Evolutionary conservation across 2,113 vertebrate genomes (phyloP), one percentile per base, ranked within the genome.

Genomic region (Chloropsis cyanopogon): DNA sequence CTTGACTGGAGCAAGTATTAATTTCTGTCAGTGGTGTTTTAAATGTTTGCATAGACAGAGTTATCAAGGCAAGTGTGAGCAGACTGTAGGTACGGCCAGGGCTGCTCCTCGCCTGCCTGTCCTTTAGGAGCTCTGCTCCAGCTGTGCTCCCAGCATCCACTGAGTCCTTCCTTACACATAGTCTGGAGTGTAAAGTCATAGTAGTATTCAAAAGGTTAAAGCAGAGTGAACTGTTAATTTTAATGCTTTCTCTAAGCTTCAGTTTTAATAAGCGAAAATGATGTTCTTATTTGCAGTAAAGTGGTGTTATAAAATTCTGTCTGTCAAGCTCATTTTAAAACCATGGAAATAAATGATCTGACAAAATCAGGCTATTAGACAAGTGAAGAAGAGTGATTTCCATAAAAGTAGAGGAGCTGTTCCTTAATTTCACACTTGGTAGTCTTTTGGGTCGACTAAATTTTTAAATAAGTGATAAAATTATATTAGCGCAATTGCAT

Each of bases 391-490:
- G 98, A 98, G 98, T 98, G 98, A 98, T 98, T 98, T 98, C 97
- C 98, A 98, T 98, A 98, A 98, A 98, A 98, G 97, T 97, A 94
- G 96, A 97, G 97, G 97, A 98, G 97, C 98, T 97, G 97, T 97
- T 98, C 98, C 98, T 98, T 98, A 98, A 98, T 98, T 98, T 98
- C 98, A 98, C 98, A 98, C 98, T 98, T 97, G 97, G 97, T 98
- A 98, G 98, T 98, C 98, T 98, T 98, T 98, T 98, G 98, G 98
- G 98, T 98, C 98, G 98, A 98, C 98, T 98, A 98, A 98, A 98
- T 98, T 98, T 98, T 98, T 98, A 98, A 98, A 98, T 98, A 98
- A 98, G 98, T 98, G 98, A 98, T 98, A 98, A 98, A 98, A 98
- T 98, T 98, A 98, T 98, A 98, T 98, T 98, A 98, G 97, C 60